Evolutionary conservation across 2,888 invertebrate genomes (phyloP).

Genomic region (Leptinotarsa juncta): DNA sequence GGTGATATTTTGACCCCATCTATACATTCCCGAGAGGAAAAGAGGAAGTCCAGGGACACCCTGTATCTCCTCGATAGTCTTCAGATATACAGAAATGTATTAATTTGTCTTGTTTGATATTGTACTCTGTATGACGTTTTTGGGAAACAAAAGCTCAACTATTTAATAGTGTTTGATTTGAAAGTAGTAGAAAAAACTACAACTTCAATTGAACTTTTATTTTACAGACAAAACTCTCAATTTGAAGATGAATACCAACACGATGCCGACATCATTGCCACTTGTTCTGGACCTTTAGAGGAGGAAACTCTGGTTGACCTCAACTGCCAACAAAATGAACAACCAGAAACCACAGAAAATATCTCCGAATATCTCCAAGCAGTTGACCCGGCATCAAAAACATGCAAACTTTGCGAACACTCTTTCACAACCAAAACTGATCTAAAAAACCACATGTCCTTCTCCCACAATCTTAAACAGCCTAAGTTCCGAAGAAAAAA

Average conservation of each 20-base stretch:
- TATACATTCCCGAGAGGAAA: too few relatives aligned
- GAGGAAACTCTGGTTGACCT: not conserved
- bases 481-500: slow-evolving; percentile 53
- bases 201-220: not conserved
- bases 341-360: not conserved
- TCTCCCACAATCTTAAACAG: slow-evolving; percentile 45
- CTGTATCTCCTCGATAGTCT: too few relatives aligned
- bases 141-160: too few relatives aligned
- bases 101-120: too few relatives aligned
- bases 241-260: slow-evolving; percentile 12
- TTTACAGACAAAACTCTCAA: not conserved
- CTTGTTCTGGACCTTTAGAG: not conserved
- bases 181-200: too few relatives aligned
- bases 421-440: slow-evolving; percentile 47
- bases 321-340: not conserved
- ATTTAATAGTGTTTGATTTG: too few relatives aligned
- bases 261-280: not conserved
- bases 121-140: too few relatives aligned
- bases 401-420: slow-evolving; percentile 49
- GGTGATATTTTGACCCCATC: too few relatives aligned
- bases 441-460: slow-evolving; percentile 51
- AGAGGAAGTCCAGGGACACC: too few relatives aligned
- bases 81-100: too few relatives aligned
- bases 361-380: slow-evolving; percentile 55
- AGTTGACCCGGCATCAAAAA: slow-evolving; percentile 51